phyloP scores from a whole-genome alignment of 2,113 vertebrate species.

The Vidua macroura region DNA sequence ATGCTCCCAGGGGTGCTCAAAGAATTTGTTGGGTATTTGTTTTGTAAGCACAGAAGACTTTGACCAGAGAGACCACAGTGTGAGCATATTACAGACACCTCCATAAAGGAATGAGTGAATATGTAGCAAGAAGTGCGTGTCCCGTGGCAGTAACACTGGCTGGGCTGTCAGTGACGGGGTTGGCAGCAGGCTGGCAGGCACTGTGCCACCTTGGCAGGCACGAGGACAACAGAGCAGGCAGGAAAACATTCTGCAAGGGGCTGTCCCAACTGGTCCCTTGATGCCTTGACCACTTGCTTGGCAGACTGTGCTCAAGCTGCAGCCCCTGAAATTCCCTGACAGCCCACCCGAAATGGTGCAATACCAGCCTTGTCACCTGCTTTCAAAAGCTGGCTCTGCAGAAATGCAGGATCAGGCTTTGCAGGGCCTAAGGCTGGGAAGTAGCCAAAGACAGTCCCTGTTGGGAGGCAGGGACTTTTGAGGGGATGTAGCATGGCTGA shows the following conservation, averaged over 20 bases:
- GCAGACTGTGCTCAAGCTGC: neutral
- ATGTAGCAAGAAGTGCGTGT: neutral
- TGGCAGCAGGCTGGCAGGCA: neutral
- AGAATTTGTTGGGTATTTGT: neutral
- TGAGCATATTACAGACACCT: neutral
- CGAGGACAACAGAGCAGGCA: neutral
- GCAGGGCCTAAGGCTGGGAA: neutral
- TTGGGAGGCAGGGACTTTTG: neutral
- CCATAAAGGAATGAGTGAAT: neutral
- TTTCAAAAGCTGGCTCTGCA: neutral
- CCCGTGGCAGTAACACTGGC: neutral
- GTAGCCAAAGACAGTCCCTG: neutral
- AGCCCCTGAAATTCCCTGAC: neutral
- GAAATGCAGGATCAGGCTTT: neutral
- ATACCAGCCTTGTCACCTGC: neutral
- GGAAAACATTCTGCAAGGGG: neutral
- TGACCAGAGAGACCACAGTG: neutral
- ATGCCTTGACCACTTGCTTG: neutral
- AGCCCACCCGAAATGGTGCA: neutral
- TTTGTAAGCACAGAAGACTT: neutral
- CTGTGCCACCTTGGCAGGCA: neutral
- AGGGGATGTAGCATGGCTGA: neutral
- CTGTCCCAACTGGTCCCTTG: neutral
- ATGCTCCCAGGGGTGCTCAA: neutral
- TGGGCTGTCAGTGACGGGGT: neutral